Percentiles rank a stretch among this genome's conserved stretches.
These are phyloP conservation scores for Calycopis cecrops DNA, from an alignment of 1,140 invertebrate genomes.

Conservation along the genomic window DNA sequence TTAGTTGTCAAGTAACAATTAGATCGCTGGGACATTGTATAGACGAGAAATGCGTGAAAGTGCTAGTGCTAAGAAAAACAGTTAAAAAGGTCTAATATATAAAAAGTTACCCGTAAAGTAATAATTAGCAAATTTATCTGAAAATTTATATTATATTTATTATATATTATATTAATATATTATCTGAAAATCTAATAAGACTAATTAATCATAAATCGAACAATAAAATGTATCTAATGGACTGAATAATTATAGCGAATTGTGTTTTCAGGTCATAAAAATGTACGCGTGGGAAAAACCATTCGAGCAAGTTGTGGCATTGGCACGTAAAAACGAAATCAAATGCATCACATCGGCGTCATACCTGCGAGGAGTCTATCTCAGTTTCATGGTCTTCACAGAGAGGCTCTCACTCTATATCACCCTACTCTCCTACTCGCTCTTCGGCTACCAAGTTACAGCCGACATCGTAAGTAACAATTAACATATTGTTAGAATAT, in stretches of 20 bases:
- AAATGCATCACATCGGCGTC: conserved; percentile 80
- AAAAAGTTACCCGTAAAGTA: no score
- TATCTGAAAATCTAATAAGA: no score
- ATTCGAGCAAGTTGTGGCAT: conserved; percentile 77
- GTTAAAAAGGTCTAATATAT: no score
- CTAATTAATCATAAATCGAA: no score
- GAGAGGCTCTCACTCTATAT: conserved; percentile 84
- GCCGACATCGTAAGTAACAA: conserved; percentile 77
- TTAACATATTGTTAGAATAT: neutral
- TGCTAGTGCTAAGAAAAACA: no score
- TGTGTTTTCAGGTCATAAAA: conserved; percentile 84
- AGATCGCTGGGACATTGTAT: no score
- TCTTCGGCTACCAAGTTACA: conserved; percentile 80
- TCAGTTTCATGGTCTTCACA: conserved; percentile 81
- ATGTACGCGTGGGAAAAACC: conserved; percentile 93
- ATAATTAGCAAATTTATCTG: no score
- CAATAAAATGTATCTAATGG: no score
- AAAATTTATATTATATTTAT: no score
- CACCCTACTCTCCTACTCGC: conserved; percentile 81
- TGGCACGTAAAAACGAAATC: conserved; percentile 77
- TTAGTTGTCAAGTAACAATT: no score
- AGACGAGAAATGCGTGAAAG: no score
- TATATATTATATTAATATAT: no score
- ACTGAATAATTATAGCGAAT: neutral
- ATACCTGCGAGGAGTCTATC: conserved; percentile 82